A percentile compares a stretch with the other conserved stretches of the same genome.
phyloP scores from a whole-genome alignment of 2,797 vertebrate species.

The Rhodeus uyekii region DNA sequence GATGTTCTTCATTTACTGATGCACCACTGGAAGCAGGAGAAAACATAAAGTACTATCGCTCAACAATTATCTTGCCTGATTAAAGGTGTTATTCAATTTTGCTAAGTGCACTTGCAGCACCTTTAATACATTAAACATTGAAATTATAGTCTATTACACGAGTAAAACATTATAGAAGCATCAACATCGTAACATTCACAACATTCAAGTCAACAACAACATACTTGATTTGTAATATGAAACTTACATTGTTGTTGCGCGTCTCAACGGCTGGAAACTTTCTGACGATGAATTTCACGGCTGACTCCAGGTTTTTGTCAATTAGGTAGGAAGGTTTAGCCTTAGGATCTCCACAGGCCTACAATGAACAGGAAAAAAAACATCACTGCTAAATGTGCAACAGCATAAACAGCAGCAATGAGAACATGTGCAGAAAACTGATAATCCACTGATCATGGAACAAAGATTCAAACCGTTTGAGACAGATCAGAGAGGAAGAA shows the following conservation, averaged over 20 bases:
- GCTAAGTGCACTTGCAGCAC: neutral
- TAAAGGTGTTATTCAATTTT: neutral
- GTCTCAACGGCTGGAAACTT: slow-evolving; percentile 99
- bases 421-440: slow-evolving; percentile 20
- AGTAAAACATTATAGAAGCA: neutral
- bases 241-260: slow-evolving; percentile 96
- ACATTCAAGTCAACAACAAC: neutral
- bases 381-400: slow-evolving; percentile 52
- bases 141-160: neutral
- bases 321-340: slow-evolving; percentile 98
- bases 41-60: neutral
- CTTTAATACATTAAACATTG: neutral
- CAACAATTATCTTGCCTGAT: neutral
- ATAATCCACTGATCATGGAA: slow-evolving; percentile 57
- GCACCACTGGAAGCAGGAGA: neutral
- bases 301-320: slow-evolving; percentile 98
- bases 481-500: slow-evolving; percentile 80
- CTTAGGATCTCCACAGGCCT: slow-evolving; percentile 99
- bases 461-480: slow-evolving; percentile 66
- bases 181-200: neutral
- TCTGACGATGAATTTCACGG: slow-evolving; percentile 98
- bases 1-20: neutral
- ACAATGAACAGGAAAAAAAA: slow-evolving; percentile 59
- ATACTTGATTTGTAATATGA: neutral
- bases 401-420: slow-evolving; percentile 16